Conservation (phyloP, 1,140 invertebrate genomes). For the Matsumurasca onukii region DNA sequence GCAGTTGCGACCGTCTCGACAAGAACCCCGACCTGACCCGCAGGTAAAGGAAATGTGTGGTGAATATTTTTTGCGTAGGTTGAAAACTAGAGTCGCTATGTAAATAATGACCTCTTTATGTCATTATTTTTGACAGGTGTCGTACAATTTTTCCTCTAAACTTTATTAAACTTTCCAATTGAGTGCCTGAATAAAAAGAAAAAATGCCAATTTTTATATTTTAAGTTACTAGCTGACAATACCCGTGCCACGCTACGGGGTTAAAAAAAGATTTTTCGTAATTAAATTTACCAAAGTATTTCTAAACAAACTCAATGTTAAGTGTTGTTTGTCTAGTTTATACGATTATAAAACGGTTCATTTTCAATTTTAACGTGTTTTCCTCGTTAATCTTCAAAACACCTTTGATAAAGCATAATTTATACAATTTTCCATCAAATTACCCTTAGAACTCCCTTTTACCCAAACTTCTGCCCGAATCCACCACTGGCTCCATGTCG, state of each 20-base stretch:
- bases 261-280: too few relatives aligned
- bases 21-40: conserved; percentile 25
- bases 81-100: background rate
- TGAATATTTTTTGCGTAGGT: background rate
- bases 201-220: background rate
- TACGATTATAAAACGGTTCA: too few relatives aligned
- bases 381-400: background rate
- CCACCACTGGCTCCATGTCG: background rate
- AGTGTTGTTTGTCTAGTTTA: too few relatives aligned
- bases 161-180: background rate
- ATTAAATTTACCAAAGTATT: too few relatives aligned
- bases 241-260: too few relatives aligned
- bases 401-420: background rate
- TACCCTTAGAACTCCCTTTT: background rate
- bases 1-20: background rate
- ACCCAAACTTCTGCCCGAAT: too few relatives aligned
- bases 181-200: background rate
- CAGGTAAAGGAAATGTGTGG: conserved; percentile 1
- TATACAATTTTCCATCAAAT: background rate
- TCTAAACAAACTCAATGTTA: too few relatives aligned
- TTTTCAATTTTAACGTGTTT: background rate
- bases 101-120: background rate
- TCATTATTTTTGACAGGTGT: background rate
- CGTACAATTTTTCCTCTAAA: too few relatives aligned
- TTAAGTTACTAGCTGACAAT: too few relatives aligned